These are phyloP conservation scores for Knipowitschia caucasica DNA, from an alignment of 2,797 vertebrate genomes.

Conservation along the genomic window DNA sequence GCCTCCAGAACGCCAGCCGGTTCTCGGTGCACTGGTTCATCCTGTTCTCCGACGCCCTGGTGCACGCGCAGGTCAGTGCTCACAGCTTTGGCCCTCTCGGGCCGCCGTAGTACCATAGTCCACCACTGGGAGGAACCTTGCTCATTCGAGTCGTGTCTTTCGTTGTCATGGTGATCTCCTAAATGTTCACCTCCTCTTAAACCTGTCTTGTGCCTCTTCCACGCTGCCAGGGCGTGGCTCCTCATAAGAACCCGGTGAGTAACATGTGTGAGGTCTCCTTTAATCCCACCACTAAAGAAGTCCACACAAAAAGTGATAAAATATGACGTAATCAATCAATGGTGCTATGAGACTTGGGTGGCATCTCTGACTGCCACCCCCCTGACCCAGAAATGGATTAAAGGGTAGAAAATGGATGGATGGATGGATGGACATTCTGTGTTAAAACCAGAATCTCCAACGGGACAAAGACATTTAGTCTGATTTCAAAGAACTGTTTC, in stretches of 20 bases:
- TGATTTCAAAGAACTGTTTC: too few species aligned
- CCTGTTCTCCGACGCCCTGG: constrained; percentile 88
- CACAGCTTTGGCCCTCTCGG: background rate
- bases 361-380: too few species aligned
- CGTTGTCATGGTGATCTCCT: background rate
- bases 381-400: too few species aligned
- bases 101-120: background rate
- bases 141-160: background rate
- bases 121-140: background rate
- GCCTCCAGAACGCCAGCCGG: constrained; percentile 89
- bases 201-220: constrained; percentile 71
- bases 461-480: too few species aligned
- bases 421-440: too few species aligned
- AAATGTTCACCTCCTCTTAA: constrained; percentile 34
- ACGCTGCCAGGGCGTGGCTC: constrained; percentile 81
- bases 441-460: too few species aligned
- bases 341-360: too few species aligned
- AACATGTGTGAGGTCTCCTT: too few species aligned
- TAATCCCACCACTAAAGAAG: too few species aligned
- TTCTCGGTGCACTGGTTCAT: constrained; percentile 97
- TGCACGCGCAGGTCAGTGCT: constrained; percentile 89
- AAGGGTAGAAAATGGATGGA: too few species aligned
- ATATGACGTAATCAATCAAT: too few species aligned
- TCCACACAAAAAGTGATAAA: too few species aligned
- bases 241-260: constrained; percentile 81